Evolutionary conservation across 2,888 invertebrate genomes (phyloP), one percentile per base, ranked within the genome.

Genomic region (Aethes cnicana): DNA sequence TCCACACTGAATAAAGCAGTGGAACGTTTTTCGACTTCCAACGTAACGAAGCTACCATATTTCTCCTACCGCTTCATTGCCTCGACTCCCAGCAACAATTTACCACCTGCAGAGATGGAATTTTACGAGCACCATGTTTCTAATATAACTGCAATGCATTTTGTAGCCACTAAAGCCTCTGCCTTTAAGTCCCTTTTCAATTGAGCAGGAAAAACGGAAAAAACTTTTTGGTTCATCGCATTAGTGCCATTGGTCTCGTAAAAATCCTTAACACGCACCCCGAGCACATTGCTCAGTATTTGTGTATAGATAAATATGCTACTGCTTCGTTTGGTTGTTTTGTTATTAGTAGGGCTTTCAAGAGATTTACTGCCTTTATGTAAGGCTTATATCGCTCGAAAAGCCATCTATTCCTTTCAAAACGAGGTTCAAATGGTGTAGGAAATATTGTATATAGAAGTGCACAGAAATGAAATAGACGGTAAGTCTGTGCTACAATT

Each of bases 51-150:
- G 25, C 39, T 1, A 16, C 39, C 35, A 16, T 35, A 26, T 12
- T 18, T 47, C 32, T 33, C 42, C 28, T 36, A 17, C 35, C 42
- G 21, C 26, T 49, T 36, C 42, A 43, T 43, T 28, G 50, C 23
- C 36, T 23, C 49, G 11, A 36, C 23, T 37, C 36, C 41, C 28
- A 26, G 33, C 20, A 30, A 37, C 50, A 50, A 50, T 36, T 36
- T 42, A 50, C 36, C 43, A 30, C 36, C 43, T 44, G 23, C 36
- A 50, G 50, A 30, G 43, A 37, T 50, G 43, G 25, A 50, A 50
- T 44, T 50, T 50, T 44, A 50, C 28, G 36, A 36, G 2, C 43
- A 32, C 16, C 14, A 21, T 35, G 11, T 42, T 36, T 49, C 42
- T 42, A 49, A 42, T n/a, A n/a, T 50, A 50, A 44, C 43, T 50